These are phyloP conservation scores for Hemiscyllium ocellatum DNA, from an alignment of 2,113 vertebrate genomes.

Conservation along the genomic window DNA sequence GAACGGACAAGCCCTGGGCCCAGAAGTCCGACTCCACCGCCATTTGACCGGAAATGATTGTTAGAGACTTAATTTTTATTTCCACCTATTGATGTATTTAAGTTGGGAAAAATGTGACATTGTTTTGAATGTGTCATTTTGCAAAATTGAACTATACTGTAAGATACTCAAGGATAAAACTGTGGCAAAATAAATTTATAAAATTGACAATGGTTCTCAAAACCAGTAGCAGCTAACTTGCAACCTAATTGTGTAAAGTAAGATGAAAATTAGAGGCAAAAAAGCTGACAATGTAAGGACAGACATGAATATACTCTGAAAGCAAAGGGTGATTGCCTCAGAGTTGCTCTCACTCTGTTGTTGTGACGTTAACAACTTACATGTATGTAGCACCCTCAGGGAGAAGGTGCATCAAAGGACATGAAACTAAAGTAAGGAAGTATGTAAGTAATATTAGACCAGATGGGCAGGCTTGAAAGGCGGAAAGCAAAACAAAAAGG, in stretches of 20 bases:
- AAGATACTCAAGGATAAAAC: not conserved
- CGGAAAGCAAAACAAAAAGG: not conserved
- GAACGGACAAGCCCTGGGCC: too few relatives aligned
- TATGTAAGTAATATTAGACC: not conserved
- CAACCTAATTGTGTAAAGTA: not conserved
- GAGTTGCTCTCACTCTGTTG: not conserved
- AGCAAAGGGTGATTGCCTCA: not conserved
- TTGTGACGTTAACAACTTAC: not conserved
- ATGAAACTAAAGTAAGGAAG: not conserved
- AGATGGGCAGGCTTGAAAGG: not conserved
- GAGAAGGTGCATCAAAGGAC: not conserved
- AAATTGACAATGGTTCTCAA: not conserved
- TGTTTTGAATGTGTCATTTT: not conserved
- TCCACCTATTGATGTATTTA: not conserved
- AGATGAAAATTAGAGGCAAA: not conserved
- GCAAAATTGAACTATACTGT: not conserved
- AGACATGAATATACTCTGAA: not conserved
- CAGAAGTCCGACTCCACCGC: too few relatives aligned
- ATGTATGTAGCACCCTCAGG: not conserved
- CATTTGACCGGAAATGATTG: too few relatives aligned
- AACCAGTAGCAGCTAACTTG: not conserved
- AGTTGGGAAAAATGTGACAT: not conserved
- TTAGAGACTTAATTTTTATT: not conserved
- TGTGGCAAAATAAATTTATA: not conserved
- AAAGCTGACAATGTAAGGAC: not conserved